Base-by-base conservation (phyloP, 2,797 vertebrate genomes). In the Pristis pectinata region DNA sequence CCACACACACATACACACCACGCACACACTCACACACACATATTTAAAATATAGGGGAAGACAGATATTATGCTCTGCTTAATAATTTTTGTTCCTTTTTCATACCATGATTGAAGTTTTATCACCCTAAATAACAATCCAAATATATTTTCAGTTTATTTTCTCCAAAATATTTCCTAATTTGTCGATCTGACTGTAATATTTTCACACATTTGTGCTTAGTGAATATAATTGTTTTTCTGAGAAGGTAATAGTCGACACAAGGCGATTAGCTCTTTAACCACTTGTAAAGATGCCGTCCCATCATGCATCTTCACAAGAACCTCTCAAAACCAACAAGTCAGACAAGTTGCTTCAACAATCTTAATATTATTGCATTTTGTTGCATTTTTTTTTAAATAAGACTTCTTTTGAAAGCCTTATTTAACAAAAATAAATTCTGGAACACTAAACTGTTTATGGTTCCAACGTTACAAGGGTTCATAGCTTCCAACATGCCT, bases 401-500 rank as follows among this genome's bases (percentile, higher is more conserved):
- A 74, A 93, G 94, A 94, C 44, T 34, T 72, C 67, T 76, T 76
- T 94, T 94, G 64, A 53, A 94, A 76, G 92, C 44, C 27, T 76
- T 53, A 76, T 76, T 91, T 94, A 56, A 76, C 44, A 76, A 94
- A 72, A 77, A 95, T 80, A 95, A 95, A 95, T 91, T n/a, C 56
- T 95, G 53, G 89, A 93, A 93, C 77, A 59, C 70, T 59, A 89
- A 76, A 79, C 44, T 77, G 94, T 95, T 95, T 95, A 93, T 64
- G 80, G 94, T 61, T 93, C 76, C 61, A 72, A 77, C 82, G 74
- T 59, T 41, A 67, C 53, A 92, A 59, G 70, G 85, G 85, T 95
- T 95, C 94, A 95, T 93, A 79, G 53, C 77, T 93, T 95, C 74
- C 76, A 95, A 67, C 59, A 80, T 80, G 89, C 76, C 56, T 93